phyloP scores from a whole-genome alignment of 2,888 invertebrate species.

The Ichneumoninae sp. region DNA sequence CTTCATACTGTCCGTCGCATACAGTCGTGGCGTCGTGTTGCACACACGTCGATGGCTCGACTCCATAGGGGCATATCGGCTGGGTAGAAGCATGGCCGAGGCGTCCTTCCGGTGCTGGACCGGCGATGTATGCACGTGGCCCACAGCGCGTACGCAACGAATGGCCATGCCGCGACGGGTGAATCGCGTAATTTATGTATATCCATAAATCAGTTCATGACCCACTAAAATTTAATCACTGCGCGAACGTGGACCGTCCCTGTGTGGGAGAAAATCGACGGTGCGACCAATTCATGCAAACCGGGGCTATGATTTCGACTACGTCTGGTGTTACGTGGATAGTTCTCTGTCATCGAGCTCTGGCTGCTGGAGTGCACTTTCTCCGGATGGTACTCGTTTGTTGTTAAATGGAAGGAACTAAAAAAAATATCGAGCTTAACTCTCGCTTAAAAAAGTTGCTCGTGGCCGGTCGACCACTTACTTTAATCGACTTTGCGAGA shows the following conservation, averaged over 20 bases:
- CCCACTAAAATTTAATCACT: conserved; percentile 38
- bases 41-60: background rate
- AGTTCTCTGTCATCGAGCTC: no score
- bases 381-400: background rate
- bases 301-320: background rate
- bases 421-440: background rate
- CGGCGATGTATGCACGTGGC: conserved; percentile 16
- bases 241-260: background rate
- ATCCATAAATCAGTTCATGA: conserved; percentile 51
- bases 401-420: background rate
- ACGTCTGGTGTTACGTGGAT: background rate
- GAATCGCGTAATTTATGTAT: conserved; percentile 47
- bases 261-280: background rate
- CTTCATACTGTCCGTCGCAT: background rate
- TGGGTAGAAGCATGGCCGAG: background rate
- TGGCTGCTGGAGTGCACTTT: no score
- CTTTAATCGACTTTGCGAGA: no score
- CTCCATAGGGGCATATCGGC: background rate
- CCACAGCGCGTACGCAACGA: conserved; percentile 42
- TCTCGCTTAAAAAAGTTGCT: no score
- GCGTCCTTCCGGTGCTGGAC: background rate
- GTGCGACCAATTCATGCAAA: background rate
- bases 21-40: background rate
- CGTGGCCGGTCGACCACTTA: no score
- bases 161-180: conserved; percentile 38